Percentiles rank a stretch among this genome's conserved stretches.
These are phyloP conservation scores for Strigamia transsilvanica DNA, from an alignment of 2,888 invertebrate genomes.

Conservation along the genomic window DNA sequence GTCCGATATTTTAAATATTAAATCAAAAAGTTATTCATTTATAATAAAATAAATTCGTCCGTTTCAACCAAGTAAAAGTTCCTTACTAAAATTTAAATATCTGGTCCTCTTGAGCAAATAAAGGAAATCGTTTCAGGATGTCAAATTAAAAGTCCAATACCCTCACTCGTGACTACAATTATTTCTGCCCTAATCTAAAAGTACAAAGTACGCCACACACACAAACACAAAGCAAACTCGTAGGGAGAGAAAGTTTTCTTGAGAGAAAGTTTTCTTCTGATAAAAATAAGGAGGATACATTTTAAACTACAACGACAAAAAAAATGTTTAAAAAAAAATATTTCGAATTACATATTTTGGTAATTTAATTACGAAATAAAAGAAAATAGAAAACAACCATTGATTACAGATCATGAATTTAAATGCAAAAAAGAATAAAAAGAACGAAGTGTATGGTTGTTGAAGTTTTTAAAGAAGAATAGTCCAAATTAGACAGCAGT, in stretches of 20 bases:
- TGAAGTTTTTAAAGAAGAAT: background rate
- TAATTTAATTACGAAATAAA: background rate
- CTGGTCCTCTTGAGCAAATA: slow-evolving; percentile 30
- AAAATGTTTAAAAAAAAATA: background rate
- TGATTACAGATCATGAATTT: background rate
- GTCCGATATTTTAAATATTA: background rate
- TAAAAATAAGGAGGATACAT: background rate
- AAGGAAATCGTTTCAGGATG: slow-evolving; percentile 30
- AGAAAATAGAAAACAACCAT: slow-evolving; percentile 13
- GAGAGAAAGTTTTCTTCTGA: background rate
- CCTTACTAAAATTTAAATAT: background rate
- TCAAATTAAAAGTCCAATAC: slow-evolving; percentile 30
- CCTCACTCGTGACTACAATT: slow-evolving; percentile 16
- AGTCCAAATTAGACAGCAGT: slow-evolving; percentile 7
- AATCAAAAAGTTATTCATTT: background rate
- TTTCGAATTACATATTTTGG: background rate
- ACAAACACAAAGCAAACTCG: background rate
- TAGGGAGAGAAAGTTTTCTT: background rate
- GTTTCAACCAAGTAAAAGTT: background rate
- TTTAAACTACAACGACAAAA: background rate
- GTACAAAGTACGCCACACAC: background rate
- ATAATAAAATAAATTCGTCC: background rate
- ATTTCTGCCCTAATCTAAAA: slow-evolving; percentile 19
- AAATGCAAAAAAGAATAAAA: background rate
- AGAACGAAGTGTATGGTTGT: background rate